Conservation (phyloP, 2,113 vertebrate species). For the Lepidothrix coronata region DNA sequence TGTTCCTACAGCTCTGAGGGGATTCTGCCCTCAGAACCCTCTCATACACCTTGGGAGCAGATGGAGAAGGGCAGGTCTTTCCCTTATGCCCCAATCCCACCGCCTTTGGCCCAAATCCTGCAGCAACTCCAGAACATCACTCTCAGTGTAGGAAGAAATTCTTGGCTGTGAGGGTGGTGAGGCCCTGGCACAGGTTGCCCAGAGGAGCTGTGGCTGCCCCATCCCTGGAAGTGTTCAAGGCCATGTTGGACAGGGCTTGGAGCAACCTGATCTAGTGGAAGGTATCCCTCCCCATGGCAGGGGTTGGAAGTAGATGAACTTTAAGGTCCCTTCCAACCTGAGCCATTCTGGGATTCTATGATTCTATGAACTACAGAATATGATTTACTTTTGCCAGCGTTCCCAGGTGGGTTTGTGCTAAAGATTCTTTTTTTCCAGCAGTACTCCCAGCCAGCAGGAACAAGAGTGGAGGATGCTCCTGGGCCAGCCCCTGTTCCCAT, state of each 20-base stretch:
- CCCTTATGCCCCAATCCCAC: not conserved
- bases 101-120: not conserved
- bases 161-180: not conserved
- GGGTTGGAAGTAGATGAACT: not conserved
- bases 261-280: not conserved
- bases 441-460: not conserved
- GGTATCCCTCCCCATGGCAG: not conserved
- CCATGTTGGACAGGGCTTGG: not conserved
- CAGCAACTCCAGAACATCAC: not conserved
- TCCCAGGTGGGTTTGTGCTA: not conserved
- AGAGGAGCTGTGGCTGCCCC: not conserved
- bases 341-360: fast-evolving
- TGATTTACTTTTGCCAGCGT: not conserved
- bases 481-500: not conserved
- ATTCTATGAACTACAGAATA: not conserved
- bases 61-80: not conserved
- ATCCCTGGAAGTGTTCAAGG: not conserved
- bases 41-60: not conserved
- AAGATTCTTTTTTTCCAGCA: not conserved
- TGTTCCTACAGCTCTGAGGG: not conserved
- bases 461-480: not conserved
- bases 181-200: not conserved
- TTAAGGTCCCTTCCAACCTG: not conserved
- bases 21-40: not conserved
- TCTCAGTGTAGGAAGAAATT: not conserved